phyloP scores from a whole-genome alignment of 1,140 invertebrate species.

The Drosophila willistoni region DNA sequence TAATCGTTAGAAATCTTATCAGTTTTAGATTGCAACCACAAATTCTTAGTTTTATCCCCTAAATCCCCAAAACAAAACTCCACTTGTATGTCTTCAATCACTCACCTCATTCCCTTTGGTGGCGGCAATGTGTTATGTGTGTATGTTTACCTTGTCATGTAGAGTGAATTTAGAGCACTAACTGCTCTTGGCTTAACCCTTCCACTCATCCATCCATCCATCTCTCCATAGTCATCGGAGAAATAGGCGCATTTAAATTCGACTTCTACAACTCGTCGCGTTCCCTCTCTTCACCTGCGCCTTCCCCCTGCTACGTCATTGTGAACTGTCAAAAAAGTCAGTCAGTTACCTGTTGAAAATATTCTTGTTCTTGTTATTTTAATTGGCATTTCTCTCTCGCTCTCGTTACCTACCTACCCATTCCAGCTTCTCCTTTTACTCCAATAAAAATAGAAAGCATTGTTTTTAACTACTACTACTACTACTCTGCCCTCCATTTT shows the following conservation, averaged over 20 bases:
- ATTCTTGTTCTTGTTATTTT: slow-evolving; percentile 61
- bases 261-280: slow-evolving; percentile 6
- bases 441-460: slow-evolving; percentile 63
- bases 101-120: neutral
- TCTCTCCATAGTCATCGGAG: neutral
- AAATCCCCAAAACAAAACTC: neutral
- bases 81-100: slow-evolving; percentile 43
- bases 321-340: slow-evolving; percentile 51
- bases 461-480: slow-evolving; percentile 15
- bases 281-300: neutral
- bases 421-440: slow-evolving; percentile 18
- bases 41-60: slow-evolving; percentile 18
- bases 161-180: slow-evolving; percentile 44
- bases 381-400: slow-evolving; percentile 67
- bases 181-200: slow-evolving; percentile 29
- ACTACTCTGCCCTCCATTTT: neutral
- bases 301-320: slow-evolving; percentile 33
- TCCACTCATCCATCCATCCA: neutral
- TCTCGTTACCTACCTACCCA: slow-evolving; percentile 18
- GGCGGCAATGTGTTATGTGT: neutral
- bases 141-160: slow-evolving; percentile 18
- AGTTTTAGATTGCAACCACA: slow-evolving; percentile 5
- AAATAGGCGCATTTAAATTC: slow-evolving; percentile 1
- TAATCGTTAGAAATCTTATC: neutral
- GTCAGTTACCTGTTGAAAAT: slow-evolving; percentile 75